Evolutionary conservation across 2,888 invertebrate species (phyloP), one percentile per base, ranked within the genome.

Genomic region (Encarsia formosa): DNA sequence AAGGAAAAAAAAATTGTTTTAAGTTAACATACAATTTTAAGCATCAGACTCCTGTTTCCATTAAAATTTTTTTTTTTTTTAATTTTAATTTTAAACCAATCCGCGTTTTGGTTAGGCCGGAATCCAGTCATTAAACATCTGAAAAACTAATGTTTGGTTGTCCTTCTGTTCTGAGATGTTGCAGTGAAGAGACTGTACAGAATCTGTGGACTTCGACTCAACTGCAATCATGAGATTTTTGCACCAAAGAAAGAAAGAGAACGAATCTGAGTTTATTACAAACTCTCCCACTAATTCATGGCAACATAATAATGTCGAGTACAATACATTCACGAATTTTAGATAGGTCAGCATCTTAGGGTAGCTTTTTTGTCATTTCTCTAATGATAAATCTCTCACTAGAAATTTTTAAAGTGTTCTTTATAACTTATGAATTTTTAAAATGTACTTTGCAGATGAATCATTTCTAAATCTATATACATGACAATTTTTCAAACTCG

Each of bases 111-210:
- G 20, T 48, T 48, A 51, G 55, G 55, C 51, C 40, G 31, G 44
- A 35, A 31, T 44, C 39, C 29, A 38, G 42, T 34, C 24, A 23
- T 44, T 39, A 42, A 39, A 31, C 31, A 16, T 32, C 18, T 32
- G 23, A 49, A 66, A 72, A 68, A 76, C 76, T 76, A 76, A 76
- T 76, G 68, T 73, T 71, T 72, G 69, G 71, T 75, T 75, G 75
- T 75, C 74, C 73, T 76, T 75, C 74, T 76, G 76, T 76, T 76
- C 76, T 77, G 76, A 76, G 76, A 75, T 76, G 76, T 77, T 77
- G 75, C 76, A 77, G 76, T 68, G 67, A 71, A 69, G 69, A 70
- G 72, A 73, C 71, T 70, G 70, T 73, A 73, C 73, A 73, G 71
- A 73, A 70, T 71, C 72, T 70, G 70, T 72, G 72, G 73, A 71